These are phyloP conservation scores for Ctena decussata DNA, from an alignment of 2,888 invertebrate genomes.

Conservation along the genomic window DNA sequence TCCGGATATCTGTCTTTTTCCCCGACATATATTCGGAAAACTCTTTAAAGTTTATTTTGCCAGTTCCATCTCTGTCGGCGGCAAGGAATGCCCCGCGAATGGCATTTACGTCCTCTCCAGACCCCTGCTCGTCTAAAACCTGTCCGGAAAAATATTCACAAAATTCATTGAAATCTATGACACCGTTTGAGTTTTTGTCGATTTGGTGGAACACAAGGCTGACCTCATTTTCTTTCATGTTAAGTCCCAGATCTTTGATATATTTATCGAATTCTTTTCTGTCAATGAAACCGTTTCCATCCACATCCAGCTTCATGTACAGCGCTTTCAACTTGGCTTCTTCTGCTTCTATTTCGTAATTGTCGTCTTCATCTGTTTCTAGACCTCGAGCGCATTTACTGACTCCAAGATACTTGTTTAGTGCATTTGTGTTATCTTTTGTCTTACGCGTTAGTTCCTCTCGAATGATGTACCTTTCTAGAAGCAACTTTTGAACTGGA, in stretches of 20 bases:
- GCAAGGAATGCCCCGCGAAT: slow-evolving; percentile 52
- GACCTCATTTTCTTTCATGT: slow-evolving; percentile 42
- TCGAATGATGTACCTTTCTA: not conserved
- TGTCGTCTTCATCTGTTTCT: not conserved
- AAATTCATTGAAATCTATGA: slow-evolving; percentile 57
- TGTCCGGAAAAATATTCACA: slow-evolving; percentile 48
- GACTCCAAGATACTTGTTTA: not conserved
- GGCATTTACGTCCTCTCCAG: slow-evolving; percentile 22
- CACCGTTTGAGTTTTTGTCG: slow-evolving; percentile 31
- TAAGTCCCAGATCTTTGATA: slow-evolving; percentile 50
- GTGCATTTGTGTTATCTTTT: not conserved
- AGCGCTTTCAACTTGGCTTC: slow-evolving; percentile 56
- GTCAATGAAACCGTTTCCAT: slow-evolving; percentile 63
- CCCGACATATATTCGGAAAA: slow-evolving; percentile 59
- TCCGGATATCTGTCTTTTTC: slow-evolving; percentile 26
- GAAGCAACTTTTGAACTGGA: slow-evolving; percentile 32
- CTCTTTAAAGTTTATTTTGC: slow-evolving; percentile 59
- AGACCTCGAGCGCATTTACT: not conserved
- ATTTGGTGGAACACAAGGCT: slow-evolving; percentile 47
- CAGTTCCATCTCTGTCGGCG: slow-evolving; percentile 61
- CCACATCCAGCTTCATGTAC: slow-evolving; percentile 55
- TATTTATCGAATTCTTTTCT: slow-evolving; percentile 52
- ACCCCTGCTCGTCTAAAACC: slow-evolving; percentile 41
- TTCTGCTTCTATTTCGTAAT: slow-evolving; percentile 19
- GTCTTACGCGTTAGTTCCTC: not conserved